These are phyloP conservation scores for Heteronetta atricapilla DNA, from an alignment of 2,113 vertebrate species.

Conservation along the genomic window DNA sequence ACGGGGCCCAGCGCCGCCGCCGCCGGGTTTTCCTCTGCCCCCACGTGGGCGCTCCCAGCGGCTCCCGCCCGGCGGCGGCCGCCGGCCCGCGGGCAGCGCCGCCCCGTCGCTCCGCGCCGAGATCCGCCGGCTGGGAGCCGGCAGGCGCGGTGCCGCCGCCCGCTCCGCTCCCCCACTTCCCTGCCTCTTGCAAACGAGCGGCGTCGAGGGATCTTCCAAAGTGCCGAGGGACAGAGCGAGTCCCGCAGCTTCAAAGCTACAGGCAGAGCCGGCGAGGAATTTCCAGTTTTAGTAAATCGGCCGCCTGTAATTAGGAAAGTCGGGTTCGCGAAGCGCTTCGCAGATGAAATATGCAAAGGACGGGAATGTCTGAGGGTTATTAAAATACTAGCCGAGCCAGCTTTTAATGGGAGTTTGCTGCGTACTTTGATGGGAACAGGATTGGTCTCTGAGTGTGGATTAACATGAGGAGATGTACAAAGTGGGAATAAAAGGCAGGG, in stretches of 20 bases:
- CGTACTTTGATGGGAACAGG: conserved; percentile 41
- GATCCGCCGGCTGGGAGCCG: neutral
- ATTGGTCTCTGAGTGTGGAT: neutral
- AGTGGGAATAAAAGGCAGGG: neutral
- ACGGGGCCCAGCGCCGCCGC: neutral
- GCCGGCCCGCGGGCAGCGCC: neutral
- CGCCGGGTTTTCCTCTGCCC: neutral
- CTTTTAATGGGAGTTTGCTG: conserved; percentile 55
- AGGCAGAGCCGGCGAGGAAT: conserved; percentile 27
- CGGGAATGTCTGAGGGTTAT: conserved; percentile 52
- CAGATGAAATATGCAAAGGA: conserved; percentile 57
- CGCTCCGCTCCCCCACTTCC: neutral
- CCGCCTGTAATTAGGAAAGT: conserved; percentile 60
- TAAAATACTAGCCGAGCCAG: conserved; percentile 63
- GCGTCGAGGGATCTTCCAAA: conserved; percentile 19
- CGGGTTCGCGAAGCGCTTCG: conserved; percentile 41
- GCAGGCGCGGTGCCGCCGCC: neutral
- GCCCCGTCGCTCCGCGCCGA: neutral
- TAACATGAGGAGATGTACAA: conserved; percentile 5
- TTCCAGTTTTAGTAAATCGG: conserved; percentile 61
- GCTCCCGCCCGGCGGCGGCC: neutral
- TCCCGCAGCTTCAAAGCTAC: conserved; percentile 52
- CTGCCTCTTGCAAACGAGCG: neutral
- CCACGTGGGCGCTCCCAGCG: neutral
- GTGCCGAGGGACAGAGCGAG: conserved; percentile 7